Evolutionary conservation across 2,888 invertebrate species (phyloP).

Genomic region (Agonopterix heracliana): DNA sequence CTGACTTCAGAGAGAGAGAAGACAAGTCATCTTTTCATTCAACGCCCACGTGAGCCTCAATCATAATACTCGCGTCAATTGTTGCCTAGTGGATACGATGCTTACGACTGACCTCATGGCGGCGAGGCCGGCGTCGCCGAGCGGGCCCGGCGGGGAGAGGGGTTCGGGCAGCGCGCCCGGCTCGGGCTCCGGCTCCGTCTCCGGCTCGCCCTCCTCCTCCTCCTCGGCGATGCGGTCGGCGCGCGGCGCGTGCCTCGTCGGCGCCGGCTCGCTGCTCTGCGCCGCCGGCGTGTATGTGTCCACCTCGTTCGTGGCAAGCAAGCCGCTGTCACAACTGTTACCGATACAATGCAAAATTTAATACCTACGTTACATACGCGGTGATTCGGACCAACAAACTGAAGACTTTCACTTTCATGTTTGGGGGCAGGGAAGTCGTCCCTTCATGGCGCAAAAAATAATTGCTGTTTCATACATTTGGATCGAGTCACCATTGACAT

Average conservation of each 20-base stretch:
- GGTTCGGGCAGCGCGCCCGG: not conserved
- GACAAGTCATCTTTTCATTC: too few relatives aligned
- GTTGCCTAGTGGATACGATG: too few relatives aligned
- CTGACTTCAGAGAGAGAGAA: too few relatives aligned
- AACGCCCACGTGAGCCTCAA: too few relatives aligned
- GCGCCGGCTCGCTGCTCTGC: slow-evolving; percentile 21
- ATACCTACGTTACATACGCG: not conserved
- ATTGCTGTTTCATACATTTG: too few relatives aligned
- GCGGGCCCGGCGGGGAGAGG: not conserved
- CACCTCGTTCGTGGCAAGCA: slow-evolving; percentile 83
- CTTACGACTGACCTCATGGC: slow-evolving; percentile 34
- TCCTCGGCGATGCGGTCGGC: slow-evolving; percentile 67
- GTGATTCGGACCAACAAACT: too few relatives aligned
- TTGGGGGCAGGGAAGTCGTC: too few relatives aligned
- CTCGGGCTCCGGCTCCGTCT: slow-evolving; percentile 15
- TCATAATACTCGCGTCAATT: too few relatives aligned
- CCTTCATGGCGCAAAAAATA: too few relatives aligned
- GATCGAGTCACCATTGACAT: too few relatives aligned
- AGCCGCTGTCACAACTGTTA: slow-evolving; percentile 77
- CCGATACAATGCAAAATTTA: not conserved
- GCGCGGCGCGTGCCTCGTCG: slow-evolving; percentile 39
- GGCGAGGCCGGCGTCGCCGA: slow-evolving; percentile 1
- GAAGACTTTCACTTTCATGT: too few relatives aligned
- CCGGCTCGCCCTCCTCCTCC: slow-evolving; percentile 31
- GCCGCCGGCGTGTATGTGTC: slow-evolving; percentile 46